These are phyloP conservation scores for Zaprionus gabonicus DNA, from an alignment of 1,140 invertebrate genomes.

Conservation along the genomic window DNA sequence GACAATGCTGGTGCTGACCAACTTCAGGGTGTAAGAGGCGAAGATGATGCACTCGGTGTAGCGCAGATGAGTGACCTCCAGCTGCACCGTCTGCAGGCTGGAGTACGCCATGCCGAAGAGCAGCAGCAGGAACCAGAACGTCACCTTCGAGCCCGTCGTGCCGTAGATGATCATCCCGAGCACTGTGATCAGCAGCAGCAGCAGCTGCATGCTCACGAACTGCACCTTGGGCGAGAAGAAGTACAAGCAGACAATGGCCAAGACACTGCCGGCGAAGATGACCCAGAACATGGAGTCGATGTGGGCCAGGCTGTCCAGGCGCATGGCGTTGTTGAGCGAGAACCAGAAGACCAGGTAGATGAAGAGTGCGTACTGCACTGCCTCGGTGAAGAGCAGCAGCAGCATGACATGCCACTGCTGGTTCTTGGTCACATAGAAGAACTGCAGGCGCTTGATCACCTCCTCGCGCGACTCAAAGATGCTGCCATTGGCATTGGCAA, in stretches of 20 bases:
- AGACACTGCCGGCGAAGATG: constrained; percentile 64
- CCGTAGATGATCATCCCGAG: constrained; percentile 74
- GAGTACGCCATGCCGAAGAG: constrained; percentile 73
- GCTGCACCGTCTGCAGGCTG: constrained; percentile 64
- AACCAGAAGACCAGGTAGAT: constrained; percentile 80
- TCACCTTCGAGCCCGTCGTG: constrained; percentile 51
- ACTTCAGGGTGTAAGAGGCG: constrained; percentile 62
- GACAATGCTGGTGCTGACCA: constrained; percentile 66
- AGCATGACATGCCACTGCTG: constrained; percentile 75
- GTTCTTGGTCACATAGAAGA: constrained; percentile 82
- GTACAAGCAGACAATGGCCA: constrained; percentile 47
- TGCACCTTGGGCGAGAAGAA: constrained; percentile 72
- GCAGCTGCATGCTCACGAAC: constrained; percentile 65
- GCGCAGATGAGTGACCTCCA: constrained; percentile 74
- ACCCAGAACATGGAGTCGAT: constrained; percentile 76
- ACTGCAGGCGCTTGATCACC: constrained; percentile 74
- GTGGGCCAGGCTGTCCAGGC: constrained; percentile 51
- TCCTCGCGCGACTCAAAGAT: constrained; percentile 70
- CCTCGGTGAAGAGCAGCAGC: constrained; percentile 72
- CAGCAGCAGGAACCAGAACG: constrained; percentile 71
- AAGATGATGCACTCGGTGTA: constrained; percentile 67
- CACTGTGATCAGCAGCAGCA: constrained; percentile 59
- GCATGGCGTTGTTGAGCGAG: constrained; percentile 61
- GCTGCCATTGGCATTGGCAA: constrained; percentile 76
- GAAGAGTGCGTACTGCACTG: constrained; percentile 75